Evolutionary conservation across 2,888 invertebrate species (phyloP).

Genomic region (Trypoxylon attenuatum): DNA sequence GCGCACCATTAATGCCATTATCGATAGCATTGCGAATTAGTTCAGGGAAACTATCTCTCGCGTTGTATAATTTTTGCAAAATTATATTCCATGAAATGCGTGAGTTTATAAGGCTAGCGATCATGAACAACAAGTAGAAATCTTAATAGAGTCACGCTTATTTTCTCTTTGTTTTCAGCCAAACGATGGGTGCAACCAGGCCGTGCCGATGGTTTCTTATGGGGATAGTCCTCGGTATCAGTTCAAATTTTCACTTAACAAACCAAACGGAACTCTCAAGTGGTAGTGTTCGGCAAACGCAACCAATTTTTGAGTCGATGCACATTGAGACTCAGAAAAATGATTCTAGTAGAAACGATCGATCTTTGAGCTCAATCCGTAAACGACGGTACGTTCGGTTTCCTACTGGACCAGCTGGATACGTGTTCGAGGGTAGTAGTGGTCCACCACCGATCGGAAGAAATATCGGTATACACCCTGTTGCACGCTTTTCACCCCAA

Average conservation of each 20-base stretch:
- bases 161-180: conserved; percentile 12
- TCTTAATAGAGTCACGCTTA: too few species aligned
- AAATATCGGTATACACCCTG: conserved; percentile 42
- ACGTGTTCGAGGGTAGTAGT: conserved; percentile 59
- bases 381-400: conserved; percentile 65
- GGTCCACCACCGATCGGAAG: conserved; percentile 44
- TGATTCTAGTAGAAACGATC: conserved; percentile 30
- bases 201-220: conserved; percentile 65
- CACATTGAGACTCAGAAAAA: conserved; percentile 1
- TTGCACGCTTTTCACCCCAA: conserved; percentile 51
- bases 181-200: conserved; percentile 67
- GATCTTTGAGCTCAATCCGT: conserved; percentile 10
- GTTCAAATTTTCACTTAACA: conserved; percentile 38
- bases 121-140: too few species aligned
- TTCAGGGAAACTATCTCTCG: too few species aligned
- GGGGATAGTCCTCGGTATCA: conserved; percentile 58
- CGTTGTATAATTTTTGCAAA: too few species aligned
- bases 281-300: conserved; percentile 3
- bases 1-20: too few species aligned
- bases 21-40: too few species aligned
- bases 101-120: too few species aligned
- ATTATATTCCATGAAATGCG: too few species aligned
- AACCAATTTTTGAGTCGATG: conserved; percentile 4
- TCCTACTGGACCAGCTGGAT: conserved; percentile 57
- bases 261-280: conserved; percentile 18